A percentile compares a stretch with the other conserved stretches of the same genome.
phyloP scores from a whole-genome alignment of 2,113 vertebrate genomes.

The Tetrao urogallus region DNA sequence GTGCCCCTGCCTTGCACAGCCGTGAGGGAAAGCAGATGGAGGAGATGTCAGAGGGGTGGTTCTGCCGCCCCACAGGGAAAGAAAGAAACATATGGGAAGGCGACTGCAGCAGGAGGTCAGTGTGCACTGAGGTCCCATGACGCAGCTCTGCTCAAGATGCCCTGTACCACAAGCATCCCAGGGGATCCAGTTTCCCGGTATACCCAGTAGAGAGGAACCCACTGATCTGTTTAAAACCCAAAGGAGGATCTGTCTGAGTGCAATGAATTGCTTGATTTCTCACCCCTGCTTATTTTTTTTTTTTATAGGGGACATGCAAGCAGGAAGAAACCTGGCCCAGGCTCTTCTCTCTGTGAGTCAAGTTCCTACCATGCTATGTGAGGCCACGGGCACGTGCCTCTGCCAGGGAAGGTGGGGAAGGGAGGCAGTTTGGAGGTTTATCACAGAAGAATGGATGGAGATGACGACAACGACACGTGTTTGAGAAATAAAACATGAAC shows the following conservation, averaged over 20 bases:
- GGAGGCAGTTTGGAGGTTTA: slow-evolving; percentile 51
- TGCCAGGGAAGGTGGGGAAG: slow-evolving; percentile 32
- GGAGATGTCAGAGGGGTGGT: background rate
- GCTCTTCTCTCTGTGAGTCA: background rate
- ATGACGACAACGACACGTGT: slow-evolving; percentile 64
- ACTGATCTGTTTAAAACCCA: background rate
- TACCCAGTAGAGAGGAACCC: background rate
- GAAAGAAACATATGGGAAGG: background rate
- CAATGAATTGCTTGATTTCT: background rate
- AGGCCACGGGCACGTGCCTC: fast-evolving
- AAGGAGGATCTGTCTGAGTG: background rate
- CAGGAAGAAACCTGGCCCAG: background rate
- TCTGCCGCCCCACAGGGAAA: background rate
- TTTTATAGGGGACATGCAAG: background rate
- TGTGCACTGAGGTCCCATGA: fast-evolving
- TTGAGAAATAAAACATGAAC: slow-evolving; percentile 63
- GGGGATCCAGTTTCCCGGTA: background rate
- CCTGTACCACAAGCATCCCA: fast-evolving
- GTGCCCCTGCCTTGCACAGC: background rate
- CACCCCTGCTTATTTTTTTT: background rate
- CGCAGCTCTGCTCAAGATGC: fast-evolving
- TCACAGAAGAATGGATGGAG: slow-evolving; percentile 36
- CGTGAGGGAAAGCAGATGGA: background rate
- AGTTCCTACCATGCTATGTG: background rate
- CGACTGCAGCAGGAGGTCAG: background rate